A percentile compares a stretch with the other conserved stretches of the same genome.
phyloP scores from a whole-genome alignment of 2,888 invertebrate species.

The Ennomos fuscantarius region DNA sequence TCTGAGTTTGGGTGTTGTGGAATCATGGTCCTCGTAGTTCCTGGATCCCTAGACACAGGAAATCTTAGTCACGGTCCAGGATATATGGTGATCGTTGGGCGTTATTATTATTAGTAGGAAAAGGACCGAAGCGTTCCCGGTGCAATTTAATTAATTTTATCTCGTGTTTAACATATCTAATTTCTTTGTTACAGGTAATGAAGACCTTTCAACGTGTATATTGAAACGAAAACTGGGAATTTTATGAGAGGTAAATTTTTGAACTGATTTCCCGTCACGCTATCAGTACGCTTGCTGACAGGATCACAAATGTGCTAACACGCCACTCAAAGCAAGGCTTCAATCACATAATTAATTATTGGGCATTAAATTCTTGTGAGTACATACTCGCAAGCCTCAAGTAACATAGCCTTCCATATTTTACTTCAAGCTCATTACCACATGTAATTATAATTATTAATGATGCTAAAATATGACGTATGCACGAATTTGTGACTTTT shows the following conservation, averaged over 20 bases:
- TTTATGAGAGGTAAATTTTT: constrained; percentile 72
- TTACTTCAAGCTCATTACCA: background rate
- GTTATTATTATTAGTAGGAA: constrained; percentile 29
- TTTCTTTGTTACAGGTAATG: constrained; percentile 65
- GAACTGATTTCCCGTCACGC: constrained; percentile 39
- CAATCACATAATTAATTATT: constrained; percentile 5
- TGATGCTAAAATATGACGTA: background rate
- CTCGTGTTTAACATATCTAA: constrained; percentile 30
- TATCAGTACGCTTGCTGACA: constrained; percentile 34
- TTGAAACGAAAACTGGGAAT: constrained; percentile 68
- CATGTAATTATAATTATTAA: background rate
- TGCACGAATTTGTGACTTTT: background rate
- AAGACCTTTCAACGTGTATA: constrained; percentile 67
- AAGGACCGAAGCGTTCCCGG: constrained; percentile 15
- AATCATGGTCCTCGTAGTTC: too few relatives aligned
- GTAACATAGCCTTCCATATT: constrained; percentile 3
- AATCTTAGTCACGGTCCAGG: too few relatives aligned
- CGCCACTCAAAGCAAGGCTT: constrained; percentile 29
- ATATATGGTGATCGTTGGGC: too few relatives aligned
- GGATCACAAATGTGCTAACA: constrained; percentile 42
- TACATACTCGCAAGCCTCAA: constrained; percentile 1
- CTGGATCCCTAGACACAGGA: too few relatives aligned
- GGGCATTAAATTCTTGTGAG: constrained; percentile 1
- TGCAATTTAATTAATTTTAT: constrained; percentile 29
- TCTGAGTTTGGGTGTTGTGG: too few relatives aligned